Base-by-base conservation (phyloP, 2,888 invertebrate species). In the Neelides folsomi region DNA sequence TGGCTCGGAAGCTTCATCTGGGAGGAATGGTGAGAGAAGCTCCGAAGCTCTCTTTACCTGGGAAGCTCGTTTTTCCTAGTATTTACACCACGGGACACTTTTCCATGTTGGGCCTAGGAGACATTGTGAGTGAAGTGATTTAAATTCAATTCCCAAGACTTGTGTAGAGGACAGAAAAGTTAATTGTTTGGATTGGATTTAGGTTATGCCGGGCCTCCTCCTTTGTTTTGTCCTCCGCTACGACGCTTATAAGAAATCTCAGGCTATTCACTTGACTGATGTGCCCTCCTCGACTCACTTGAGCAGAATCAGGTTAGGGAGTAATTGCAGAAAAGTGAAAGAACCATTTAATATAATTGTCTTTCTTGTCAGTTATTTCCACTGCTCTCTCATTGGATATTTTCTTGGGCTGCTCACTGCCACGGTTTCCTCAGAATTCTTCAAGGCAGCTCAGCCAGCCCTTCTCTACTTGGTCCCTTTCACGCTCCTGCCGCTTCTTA, bases 371-470 rank as follows among this genome's bases (percentile, higher is more conserved):
- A 92, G 90, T 68, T 95, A 95, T 78, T 95, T 95, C 79, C 95
- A 95, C 77, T 95, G 94, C 78, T 94, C 94, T 68, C 79, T 95
- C 70, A 82, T 95, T 72, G 95, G 95, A 69, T 92, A 95, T 76
- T 94, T 94, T 76, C 79, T 95, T 71, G 94, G 94, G 66, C 77
- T 95, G 71, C 77, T 95, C 72, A 94, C 94, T 67, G 94, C 95
- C 58, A 94, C 94, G 39, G 90, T 95, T 38, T 94, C 93, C 66
- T 92, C 93, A 45, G 95, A 95, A 77, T 83, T 95, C 70, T 95
- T 95, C 77, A 92, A 92, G 77, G 94, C 94, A 65, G 94, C 95
- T 60, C 95, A 95, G 74, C 95, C 95, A 58, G 95, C 95, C 65
- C 79, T 95, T 66, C 79, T 95, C 54, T 95, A 95, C 77, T 80